Conservation (phyloP, 1,140 invertebrate species). For the Dendroctonus valens region DNA sequence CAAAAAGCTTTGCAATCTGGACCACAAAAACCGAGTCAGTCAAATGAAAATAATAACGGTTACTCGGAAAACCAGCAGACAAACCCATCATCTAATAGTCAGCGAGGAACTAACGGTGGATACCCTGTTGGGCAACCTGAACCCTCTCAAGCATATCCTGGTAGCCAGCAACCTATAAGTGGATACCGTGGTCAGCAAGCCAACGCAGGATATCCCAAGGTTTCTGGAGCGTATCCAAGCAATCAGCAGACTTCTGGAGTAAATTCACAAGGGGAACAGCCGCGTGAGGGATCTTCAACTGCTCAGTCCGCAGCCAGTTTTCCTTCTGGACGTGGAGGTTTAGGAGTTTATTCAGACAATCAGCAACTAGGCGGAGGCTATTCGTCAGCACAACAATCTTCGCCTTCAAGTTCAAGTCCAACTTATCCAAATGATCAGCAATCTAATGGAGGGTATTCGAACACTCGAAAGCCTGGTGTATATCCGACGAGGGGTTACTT, state of each 20-base stretch:
- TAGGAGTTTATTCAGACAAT: too few species aligned
- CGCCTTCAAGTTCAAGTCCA: too few species aligned
- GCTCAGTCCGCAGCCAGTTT: too few species aligned
- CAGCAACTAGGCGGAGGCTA: too few species aligned
- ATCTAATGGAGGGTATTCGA: slow-evolving; percentile 31
- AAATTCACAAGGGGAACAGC: not conserved
- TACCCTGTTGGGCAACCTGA: not conserved
- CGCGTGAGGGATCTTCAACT: too few species aligned
- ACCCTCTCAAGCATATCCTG: slow-evolving; percentile 8
- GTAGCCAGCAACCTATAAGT: slow-evolving; percentile 30
- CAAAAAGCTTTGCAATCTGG: not conserved
- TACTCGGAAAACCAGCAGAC: not conserved
- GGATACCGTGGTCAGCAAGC: slow-evolving; percentile 38
- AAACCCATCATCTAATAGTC: too few species aligned
- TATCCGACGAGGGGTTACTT: slow-evolving; percentile 59
- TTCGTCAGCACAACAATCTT: too few species aligned
- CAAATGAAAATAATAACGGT: not conserved
- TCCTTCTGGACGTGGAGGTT: not conserved
- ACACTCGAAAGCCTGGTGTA: slow-evolving; percentile 32
- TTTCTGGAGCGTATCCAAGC: slow-evolving; percentile 26
- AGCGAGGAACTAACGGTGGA: not conserved
- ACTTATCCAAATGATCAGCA: not conserved
- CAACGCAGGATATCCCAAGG: slow-evolving; percentile 23
- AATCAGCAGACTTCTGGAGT: slow-evolving; percentile 12
- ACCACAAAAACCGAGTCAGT: not conserved